Conservation (phyloP, 2,113 vertebrate genomes). For the Mesoclemmys tuberculata region DNA sequence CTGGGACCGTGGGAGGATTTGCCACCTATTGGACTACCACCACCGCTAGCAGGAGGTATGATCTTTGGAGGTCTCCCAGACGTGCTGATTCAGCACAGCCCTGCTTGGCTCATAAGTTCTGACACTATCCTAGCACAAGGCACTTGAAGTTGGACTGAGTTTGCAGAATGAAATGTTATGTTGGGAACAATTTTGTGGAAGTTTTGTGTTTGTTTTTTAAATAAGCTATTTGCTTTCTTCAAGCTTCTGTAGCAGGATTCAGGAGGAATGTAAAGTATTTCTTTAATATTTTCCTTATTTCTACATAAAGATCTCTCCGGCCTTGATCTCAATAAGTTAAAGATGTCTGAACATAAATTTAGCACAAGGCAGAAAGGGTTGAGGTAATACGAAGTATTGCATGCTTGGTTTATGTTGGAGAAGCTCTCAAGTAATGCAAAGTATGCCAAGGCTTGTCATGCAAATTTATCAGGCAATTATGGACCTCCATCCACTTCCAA, state of each 20-base stretch:
- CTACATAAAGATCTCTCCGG: neutral
- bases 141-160: neutral
- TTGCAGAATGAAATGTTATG: neutral
- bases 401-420: neutral
- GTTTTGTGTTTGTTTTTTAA: neutral
- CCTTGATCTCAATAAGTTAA: neutral
- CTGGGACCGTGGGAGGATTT: too few relatives aligned
- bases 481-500: neutral
- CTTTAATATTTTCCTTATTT: neutral
- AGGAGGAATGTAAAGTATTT: neutral
- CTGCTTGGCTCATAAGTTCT: neutral
- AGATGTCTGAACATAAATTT: neutral
- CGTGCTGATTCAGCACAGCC: neutral
- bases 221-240: neutral
- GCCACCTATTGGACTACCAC: too few relatives aligned
- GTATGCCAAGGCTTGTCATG: fast-evolving
- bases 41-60: neutral
- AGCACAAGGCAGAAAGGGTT: neutral
- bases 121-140: neutral
- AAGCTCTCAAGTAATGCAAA: neutral
- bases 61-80: neutral
- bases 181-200: neutral
- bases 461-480: neutral
- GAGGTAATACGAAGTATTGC: neutral
- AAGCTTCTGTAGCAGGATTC: neutral